Percentiles rank a stretch among this genome's conserved stretches.
These are phyloP conservation scores for Halictus quadricinctus DNA, from an alignment of 2,888 invertebrate genomes.

Conservation along the genomic window DNA sequence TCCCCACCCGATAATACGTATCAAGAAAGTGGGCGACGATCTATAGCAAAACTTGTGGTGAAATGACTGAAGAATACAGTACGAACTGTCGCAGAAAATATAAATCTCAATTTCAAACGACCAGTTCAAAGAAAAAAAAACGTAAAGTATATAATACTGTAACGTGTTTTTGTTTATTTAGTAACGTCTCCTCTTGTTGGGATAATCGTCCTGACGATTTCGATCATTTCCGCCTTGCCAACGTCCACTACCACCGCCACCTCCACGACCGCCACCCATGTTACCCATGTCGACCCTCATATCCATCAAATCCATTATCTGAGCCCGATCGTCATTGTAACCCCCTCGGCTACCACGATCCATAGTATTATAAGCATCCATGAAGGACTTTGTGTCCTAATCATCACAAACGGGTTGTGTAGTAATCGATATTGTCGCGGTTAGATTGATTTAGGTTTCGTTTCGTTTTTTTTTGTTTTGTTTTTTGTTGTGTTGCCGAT, in stretches of 20 bases:
- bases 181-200: constrained; percentile 87
- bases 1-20: constrained; percentile 19
- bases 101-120: constrained; percentile 20
- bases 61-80: constrained; percentile 52
- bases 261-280: constrained; percentile 80
- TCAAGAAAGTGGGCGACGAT: constrained; percentile 42
- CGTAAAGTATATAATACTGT: constrained; percentile 39
- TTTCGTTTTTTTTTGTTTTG: background rate
- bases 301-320: constrained; percentile 82
- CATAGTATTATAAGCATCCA: constrained; percentile 82
- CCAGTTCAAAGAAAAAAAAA: constrained; percentile 26
- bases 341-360: constrained; percentile 80
- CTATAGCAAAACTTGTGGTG: constrained; percentile 47
- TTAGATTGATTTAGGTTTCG: constrained; percentile 16
- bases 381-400: constrained; percentile 83
- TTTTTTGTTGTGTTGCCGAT: background rate
- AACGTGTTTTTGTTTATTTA: constrained; percentile 77
- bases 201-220: constrained; percentile 86
- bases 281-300: constrained; percentile 82
- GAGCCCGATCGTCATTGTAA: constrained; percentile 81
- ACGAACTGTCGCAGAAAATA: constrained; percentile 32
- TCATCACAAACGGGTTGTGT: constrained; percentile 30
- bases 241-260: constrained; percentile 79
- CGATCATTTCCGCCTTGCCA: constrained; percentile 83
- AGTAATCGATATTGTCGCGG: constrained; percentile 4